Percentiles rank a stretch among this genome's conserved stretches.
These are phyloP conservation scores for Ptychoptera contaminata DNA, from an alignment of 2,888 invertebrate genomes.

Conservation along the genomic window DNA sequence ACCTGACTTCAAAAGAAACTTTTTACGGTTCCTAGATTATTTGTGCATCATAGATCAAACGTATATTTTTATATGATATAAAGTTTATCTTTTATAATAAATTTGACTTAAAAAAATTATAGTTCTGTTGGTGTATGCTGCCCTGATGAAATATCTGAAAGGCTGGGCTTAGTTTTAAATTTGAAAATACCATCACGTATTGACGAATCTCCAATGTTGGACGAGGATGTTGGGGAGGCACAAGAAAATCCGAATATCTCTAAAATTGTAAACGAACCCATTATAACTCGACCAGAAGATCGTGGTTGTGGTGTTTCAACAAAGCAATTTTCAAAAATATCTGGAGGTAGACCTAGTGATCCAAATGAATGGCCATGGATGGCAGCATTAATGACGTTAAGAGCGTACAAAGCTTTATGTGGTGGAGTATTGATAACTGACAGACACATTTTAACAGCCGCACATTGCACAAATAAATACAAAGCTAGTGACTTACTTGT, in stretches of 20 bases:
- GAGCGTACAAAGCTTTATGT: constrained; percentile 49
- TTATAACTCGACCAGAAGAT: constrained; percentile 22
- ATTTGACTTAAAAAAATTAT: neutral
- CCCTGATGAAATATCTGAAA: constrained; percentile 35
- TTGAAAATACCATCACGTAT: constrained; percentile 36
- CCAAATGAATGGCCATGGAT: constrained; percentile 72
- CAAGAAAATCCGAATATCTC: constrained; percentile 1
- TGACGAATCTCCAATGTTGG: constrained; percentile 9
- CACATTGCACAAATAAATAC: constrained; percentile 34
- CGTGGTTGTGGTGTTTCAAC: constrained; percentile 30
- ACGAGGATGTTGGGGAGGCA: constrained; percentile 9
- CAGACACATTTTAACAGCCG: constrained; percentile 49
- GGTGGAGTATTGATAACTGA: constrained; percentile 70
- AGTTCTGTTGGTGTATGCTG: constrained; percentile 59
- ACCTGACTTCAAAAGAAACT: constrained; percentile 40
- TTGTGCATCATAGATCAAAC: constrained; percentile 51
- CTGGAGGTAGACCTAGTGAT: constrained; percentile 46
- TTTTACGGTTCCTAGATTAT: constrained; percentile 45
- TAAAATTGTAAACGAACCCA: constrained; percentile 16
- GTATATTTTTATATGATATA: constrained; percentile 29
- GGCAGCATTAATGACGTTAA: constrained; percentile 52
- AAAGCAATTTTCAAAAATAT: constrained; percentile 34
- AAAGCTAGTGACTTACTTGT: constrained; percentile 45
- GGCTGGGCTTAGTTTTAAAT: constrained; percentile 16
- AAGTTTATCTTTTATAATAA: neutral